These are phyloP conservation scores for Epizoanthus rinbou DNA, from an alignment of 92 coral and sea anemone genomes.

Conservation along the genomic window DNA sequence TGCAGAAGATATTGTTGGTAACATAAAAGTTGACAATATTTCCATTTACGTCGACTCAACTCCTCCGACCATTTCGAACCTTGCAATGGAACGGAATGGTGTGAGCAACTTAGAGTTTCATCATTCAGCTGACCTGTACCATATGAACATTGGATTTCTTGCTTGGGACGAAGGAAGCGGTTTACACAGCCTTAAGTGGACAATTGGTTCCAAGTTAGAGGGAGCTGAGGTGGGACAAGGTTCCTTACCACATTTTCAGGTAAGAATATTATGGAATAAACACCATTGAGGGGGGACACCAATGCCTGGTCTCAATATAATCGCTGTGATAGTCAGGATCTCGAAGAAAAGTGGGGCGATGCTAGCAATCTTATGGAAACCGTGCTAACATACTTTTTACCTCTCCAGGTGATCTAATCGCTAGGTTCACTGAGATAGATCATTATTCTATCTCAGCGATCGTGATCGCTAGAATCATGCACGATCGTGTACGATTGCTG, in stretches of 20 bases:
- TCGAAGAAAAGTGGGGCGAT: no score
- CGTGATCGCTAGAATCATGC: no score
- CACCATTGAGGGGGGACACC: no score
- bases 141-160: not conserved
- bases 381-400: no score
- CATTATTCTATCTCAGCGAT: no score
- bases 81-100: not conserved
- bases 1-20: not conserved
- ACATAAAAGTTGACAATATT: not conserved
- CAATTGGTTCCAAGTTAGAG: not conserved
- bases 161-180: not conserved
- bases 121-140: not conserved
- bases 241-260: not conserved
- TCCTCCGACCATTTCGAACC: not conserved
- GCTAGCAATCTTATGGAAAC: no score
- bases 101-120: not conserved
- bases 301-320: no score
- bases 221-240: not conserved
- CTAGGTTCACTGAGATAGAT: no score
- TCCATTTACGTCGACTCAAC: not conserved
- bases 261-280: not conserved
- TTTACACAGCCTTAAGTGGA: not conserved
- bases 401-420: no score
- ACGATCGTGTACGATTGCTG: no score
- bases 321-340: no score